A percentile compares a stretch with the other conserved stretches of the same genome.
These are phyloP conservation scores for Crossocerus cetratus DNA, from an alignment of 2,888 invertebrate genomes.

Conservation along the genomic window DNA sequence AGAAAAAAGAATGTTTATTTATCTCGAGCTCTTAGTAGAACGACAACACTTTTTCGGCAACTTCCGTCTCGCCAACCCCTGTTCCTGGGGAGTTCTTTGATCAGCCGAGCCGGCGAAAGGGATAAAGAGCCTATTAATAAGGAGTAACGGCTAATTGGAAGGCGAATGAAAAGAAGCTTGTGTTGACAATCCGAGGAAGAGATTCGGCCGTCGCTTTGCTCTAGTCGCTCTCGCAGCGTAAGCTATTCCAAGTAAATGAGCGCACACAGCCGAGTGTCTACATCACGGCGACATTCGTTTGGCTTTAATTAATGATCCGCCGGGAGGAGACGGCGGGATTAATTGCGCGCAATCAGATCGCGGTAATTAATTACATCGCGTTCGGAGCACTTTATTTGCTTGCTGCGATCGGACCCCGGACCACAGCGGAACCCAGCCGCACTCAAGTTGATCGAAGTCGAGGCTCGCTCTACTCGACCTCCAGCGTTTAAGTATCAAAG, in stretches of 20 bases:
- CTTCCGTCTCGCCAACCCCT: neutral
- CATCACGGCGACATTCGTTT: constrained; percentile 60
- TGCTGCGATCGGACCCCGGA: constrained; percentile 18
- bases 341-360: constrained; percentile 63
- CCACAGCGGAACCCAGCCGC: too few relatives aligned
- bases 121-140: too few relatives aligned
- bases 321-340: constrained; percentile 57
- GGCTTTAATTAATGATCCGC: constrained; percentile 61
- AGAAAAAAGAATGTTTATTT: constrained; percentile 30
- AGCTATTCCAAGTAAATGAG: constrained; percentile 63
- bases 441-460: too few relatives aligned
- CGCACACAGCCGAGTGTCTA: constrained; percentile 47
- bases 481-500: too few relatives aligned
- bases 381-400: constrained; percentile 59
- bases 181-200: neutral
- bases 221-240: constrained; percentile 46
- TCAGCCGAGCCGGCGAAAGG: too few relatives aligned
- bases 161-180: neutral
- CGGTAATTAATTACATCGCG: constrained; percentile 59
- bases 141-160: neutral
- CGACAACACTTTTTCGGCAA: constrained; percentile 4
- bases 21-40: constrained; percentile 24
- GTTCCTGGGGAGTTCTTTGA: too few relatives aligned
- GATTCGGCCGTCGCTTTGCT: constrained; percentile 26
- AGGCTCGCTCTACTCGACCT: too few relatives aligned